Conservation (phyloP, 2,797 vertebrate species). For the Syngnathus acus region DNA sequence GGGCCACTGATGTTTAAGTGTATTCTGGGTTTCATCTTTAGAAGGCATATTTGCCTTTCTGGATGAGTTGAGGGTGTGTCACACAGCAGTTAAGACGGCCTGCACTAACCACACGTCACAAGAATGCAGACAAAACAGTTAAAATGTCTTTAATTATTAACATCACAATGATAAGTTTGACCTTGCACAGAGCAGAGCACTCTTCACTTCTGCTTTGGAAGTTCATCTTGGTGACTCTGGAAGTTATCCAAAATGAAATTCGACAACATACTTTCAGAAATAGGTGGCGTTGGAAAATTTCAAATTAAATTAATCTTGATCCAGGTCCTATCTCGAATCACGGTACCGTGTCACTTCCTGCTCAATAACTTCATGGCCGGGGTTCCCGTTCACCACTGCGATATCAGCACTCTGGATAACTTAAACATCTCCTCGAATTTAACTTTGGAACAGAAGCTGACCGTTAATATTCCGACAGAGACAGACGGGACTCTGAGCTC, state of each 20-base stretch:
- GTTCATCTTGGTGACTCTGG: not conserved
- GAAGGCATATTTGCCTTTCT: too few relatives aligned
- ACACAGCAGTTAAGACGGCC: not conserved
- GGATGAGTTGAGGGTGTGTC: not conserved
- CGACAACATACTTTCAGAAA: slow-evolving; percentile 78
- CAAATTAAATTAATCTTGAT: slow-evolving; percentile 71
- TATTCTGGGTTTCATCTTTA: too few relatives aligned
- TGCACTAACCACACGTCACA: not conserved
- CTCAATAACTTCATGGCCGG: slow-evolving; percentile 83
- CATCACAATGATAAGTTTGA: slow-evolving; percentile 19
- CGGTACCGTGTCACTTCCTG: slow-evolving; percentile 82
- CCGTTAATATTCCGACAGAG: slow-evolving; percentile 66
- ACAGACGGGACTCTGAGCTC: slow-evolving; percentile 69
- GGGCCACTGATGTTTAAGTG: too few relatives aligned
- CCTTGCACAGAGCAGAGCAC: not conserved
- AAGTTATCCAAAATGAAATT: slow-evolving; percentile 72
- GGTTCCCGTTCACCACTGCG: slow-evolving; percentile 78
- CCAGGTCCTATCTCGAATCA: slow-evolving; percentile 70
- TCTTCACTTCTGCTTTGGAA: not conserved
- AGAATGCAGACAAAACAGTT: not conserved
- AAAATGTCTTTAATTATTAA: slow-evolving; percentile 38
- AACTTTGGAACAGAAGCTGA: slow-evolving; percentile 66
- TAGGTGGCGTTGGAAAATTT: slow-evolving; percentile 81
- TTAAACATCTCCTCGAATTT: slow-evolving; percentile 64
- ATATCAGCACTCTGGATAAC: slow-evolving; percentile 56